Evolutionary conservation across 2,113 vertebrate species (phyloP).

Genomic region (Tetrax tetrax): DNA sequence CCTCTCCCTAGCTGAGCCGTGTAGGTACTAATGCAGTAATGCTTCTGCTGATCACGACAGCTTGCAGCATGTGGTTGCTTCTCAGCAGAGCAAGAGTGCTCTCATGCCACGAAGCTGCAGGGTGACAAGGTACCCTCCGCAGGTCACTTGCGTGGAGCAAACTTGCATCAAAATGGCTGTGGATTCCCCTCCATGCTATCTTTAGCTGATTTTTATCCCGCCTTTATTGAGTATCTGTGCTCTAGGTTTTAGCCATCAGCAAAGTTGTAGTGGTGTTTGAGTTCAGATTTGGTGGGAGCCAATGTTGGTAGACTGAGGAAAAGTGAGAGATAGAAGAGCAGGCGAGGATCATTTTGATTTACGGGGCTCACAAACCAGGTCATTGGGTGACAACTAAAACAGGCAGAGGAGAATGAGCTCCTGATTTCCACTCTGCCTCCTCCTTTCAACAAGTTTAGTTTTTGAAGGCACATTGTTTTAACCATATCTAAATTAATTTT

Average conservation of each 20-base stretch:
- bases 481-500: not conserved
- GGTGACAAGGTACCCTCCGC: not conserved
- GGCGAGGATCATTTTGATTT: not conserved
- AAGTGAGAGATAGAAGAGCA: not conserved
- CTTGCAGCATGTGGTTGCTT: not conserved
- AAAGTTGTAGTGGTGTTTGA: not conserved
- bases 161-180: not conserved
- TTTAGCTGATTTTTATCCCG: not conserved
- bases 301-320: not conserved
- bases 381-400: not conserved
- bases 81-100: not conserved
- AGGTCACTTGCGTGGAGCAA: not conserved
- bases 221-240: not conserved
- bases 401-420: not conserved
- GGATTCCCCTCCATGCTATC: not conserved
- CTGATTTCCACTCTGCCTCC: not conserved
- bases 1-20: not conserved
- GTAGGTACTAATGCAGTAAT: slow-evolving; percentile 11
- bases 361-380: not conserved
- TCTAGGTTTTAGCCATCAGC: not conserved
- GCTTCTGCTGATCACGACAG: not conserved
- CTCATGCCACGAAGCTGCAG: not conserved
- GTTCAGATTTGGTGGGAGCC: not conserved
- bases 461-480: not conserved
- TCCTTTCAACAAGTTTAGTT: not conserved